A percentile compares a stretch with the other conserved stretches of the same genome.
phyloP scores from a whole-genome alignment of 2,797 vertebrate species.

The Myripristis murdjan region DNA sequence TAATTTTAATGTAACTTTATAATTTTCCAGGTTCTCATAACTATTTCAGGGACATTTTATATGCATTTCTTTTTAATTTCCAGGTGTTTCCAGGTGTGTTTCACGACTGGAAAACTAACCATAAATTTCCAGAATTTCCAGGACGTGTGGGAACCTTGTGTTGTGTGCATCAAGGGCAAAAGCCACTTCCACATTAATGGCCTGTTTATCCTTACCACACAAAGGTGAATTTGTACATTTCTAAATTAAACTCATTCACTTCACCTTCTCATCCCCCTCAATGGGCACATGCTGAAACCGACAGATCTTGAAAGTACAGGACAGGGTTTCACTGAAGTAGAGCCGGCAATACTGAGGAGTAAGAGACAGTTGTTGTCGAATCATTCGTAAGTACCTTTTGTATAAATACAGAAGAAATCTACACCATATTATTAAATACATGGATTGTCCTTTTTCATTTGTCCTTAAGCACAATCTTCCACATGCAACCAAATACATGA shows the following conservation, averaged over 20 bases:
- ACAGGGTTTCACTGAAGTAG: slow-evolving; percentile 89
- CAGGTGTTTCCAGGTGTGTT: too few relatives aligned
- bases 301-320: slow-evolving; percentile 86
- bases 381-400: not conserved
- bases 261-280: slow-evolving; percentile 92
- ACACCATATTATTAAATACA: not conserved
- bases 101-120: too few relatives aligned
- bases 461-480: not conserved
- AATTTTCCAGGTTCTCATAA: too few relatives aligned
- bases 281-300: slow-evolving; percentile 88
- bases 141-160: too few relatives aligned
- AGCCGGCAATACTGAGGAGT: slow-evolving; percentile 88
- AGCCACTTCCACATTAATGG: too few relatives aligned
- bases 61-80: too few relatives aligned
- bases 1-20: too few relatives aligned
- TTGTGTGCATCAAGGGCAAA: too few relatives aligned
- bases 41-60: too few relatives aligned
- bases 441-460: not conserved
- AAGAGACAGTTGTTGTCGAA: not conserved
- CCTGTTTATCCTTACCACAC: too few relatives aligned
- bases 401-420: not conserved
- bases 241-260: not conserved
- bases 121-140: too few relatives aligned
- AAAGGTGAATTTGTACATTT: not conserved
- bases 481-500: not conserved